Conservation (phyloP, 2,888 invertebrate genomes). For the Hirtodrosophila trivittata region DNA sequence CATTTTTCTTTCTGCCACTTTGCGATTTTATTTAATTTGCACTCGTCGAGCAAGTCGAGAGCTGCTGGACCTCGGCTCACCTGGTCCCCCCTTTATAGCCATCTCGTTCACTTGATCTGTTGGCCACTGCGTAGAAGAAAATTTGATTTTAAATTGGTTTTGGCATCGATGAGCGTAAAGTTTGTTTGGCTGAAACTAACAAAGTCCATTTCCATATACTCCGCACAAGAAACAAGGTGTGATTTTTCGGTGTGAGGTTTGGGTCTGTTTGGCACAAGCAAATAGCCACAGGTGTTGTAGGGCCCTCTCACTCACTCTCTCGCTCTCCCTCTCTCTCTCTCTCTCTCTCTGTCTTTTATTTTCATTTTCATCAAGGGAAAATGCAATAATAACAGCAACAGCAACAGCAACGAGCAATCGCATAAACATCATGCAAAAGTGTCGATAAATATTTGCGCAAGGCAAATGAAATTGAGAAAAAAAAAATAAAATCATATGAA, state of each 20-base stretch:
- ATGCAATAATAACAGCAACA: slow-evolving; percentile 25
- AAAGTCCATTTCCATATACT: slow-evolving; percentile 56
- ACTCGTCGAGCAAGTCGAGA: slow-evolving; percentile 61
- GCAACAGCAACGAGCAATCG: slow-evolving; percentile 14
- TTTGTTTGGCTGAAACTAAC: slow-evolving; percentile 64
- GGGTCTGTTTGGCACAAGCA: slow-evolving; percentile 28
- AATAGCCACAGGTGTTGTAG: slow-evolving; percentile 67
- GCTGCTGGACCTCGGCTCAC: background rate
- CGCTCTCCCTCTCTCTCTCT: slow-evolving; percentile 11
- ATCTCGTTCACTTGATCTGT: background rate
- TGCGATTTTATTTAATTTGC: slow-evolving; percentile 74
- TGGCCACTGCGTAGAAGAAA: slow-evolving; percentile 39
- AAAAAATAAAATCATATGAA: slow-evolving; percentile 39
- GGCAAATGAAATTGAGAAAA: slow-evolving; percentile 55
- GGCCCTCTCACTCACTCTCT: background rate
- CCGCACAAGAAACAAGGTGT: slow-evolving; percentile 37
- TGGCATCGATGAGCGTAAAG: slow-evolving; percentile 57
- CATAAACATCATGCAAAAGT: slow-evolving; percentile 47
- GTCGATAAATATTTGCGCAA: slow-evolving; percentile 63
- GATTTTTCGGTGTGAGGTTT: slow-evolving; percentile 37
- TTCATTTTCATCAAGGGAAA: slow-evolving; percentile 14
- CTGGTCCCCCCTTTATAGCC: background rate
- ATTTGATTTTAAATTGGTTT: slow-evolving; percentile 78
- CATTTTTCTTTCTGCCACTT: slow-evolving; percentile 59
- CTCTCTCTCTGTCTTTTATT: slow-evolving; percentile 2